Evolutionary conservation across 2,797 vertebrate species (phyloP).

Genomic region (Geotrypetes seraphini): DNA sequence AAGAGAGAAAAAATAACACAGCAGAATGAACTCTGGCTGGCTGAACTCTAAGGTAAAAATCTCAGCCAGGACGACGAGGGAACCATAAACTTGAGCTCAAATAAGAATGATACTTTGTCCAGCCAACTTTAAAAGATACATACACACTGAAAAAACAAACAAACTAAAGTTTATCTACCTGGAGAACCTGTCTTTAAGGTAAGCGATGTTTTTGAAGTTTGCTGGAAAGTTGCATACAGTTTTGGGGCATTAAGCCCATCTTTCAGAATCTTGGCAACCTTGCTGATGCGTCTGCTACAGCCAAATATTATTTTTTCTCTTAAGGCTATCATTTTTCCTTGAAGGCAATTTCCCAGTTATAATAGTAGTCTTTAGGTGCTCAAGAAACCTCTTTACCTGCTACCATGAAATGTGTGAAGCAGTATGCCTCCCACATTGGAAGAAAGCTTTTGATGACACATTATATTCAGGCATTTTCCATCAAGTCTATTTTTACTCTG

Average conservation of each 20-base stretch:
- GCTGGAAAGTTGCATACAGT: constrained; percentile 2
- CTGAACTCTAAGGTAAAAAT: background rate
- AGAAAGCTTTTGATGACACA: constrained; percentile 22
- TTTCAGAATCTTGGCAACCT: constrained; percentile 26
- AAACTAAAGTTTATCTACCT: too few species aligned
- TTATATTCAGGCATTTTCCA: constrained; percentile 35
- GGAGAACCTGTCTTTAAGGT: constrained; percentile 28
- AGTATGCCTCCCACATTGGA: constrained; percentile 6
- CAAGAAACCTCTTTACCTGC: background rate
- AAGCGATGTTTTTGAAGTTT: constrained; percentile 16
- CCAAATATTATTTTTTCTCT: constrained; percentile 28
- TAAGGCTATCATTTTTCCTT: constrained; percentile 9
- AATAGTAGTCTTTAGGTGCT: background rate
- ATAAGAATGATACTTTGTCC: too few species aligned
- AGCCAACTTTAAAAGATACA: background rate
- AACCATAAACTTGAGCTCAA: background rate
- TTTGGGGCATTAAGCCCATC: constrained; percentile 16
- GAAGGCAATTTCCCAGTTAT: constrained; percentile 7
- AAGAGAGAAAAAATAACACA: constrained; percentile 15
- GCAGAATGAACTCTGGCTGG: background rate
- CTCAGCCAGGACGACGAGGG: background rate
- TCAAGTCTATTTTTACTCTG: constrained; percentile 33
- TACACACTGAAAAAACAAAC: background rate
- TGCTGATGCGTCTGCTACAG: constrained; percentile 31
- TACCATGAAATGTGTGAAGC: background rate